phyloP scores from a whole-genome alignment of 1,140 invertebrate species.

The Lamellibrachia luymesi region DNA sequence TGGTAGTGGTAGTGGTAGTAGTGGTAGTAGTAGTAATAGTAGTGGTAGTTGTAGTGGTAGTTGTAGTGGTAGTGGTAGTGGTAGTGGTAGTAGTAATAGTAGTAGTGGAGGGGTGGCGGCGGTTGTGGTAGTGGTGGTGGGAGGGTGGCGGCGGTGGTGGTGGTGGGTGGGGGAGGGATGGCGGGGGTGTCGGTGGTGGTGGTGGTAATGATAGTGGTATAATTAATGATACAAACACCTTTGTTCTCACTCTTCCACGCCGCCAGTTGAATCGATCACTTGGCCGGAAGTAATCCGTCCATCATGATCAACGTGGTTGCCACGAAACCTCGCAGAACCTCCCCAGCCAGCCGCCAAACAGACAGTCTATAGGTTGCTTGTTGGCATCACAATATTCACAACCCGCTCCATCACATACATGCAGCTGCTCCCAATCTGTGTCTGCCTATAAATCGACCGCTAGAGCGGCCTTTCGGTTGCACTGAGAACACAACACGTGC shows the following conservation, averaged over 20 bases:
- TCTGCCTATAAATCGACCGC: not conserved
- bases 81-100: too few species aligned
- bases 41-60: too few species aligned
- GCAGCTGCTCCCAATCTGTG: not conserved
- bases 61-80: too few species aligned
- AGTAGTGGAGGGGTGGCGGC: too few species aligned
- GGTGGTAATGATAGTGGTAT: not conserved
- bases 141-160: too few species aligned
- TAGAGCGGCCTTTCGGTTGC: not conserved
- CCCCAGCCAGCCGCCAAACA: too few species aligned
- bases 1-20: too few species aligned
- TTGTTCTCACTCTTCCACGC: not conserved
- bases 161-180: too few species aligned
- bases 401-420: not conserved
- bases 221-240: not conserved
- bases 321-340: not conserved
- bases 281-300: not conserved
- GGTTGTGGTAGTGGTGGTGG: not conserved
- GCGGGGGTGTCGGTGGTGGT: not conserved
- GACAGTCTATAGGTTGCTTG: not conserved
- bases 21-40: too few species aligned
- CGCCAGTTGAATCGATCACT: not conserved
- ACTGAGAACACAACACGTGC: not conserved
- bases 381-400: not conserved
- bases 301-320: not conserved